Base-by-base conservation (phyloP, 2,888 invertebrate genomes). In the Harpagoxenus sublaevis region DNA sequence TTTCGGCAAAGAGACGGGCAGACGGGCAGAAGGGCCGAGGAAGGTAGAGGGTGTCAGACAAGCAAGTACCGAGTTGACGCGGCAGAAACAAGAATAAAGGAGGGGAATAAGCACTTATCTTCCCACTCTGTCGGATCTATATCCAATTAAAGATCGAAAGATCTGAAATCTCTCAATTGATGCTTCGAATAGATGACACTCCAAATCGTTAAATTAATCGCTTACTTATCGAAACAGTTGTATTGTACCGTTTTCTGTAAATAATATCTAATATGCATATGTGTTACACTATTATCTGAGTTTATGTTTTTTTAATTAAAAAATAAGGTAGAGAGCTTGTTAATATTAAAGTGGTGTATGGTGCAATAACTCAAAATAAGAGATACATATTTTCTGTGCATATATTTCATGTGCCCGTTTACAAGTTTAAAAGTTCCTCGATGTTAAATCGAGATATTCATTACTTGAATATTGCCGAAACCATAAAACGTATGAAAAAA, bases 1-100 rank as follows among this genome's bases (percentile, higher is more conserved):
- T 90, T 90, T 90, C 83, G 84, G 85, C 70, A 86, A 89, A 82
- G 88, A 89, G 89, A 87, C 84, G 79, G 86, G 86, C 87, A 77
- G 87, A 81, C 84, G 79, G 86, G 86, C 87, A 77, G 87, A 81
- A 87, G 77, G 88, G 87, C 83, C 53, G 83, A 77, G 83, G 70
- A 79, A 83, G 65, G 70, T n/a, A 23, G 15, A 53, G 66, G 8
- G 15, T 53, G 35, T 63, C 39, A 65, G 57, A 82, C 70, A 81
- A 83, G 73, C 60, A 68, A 79, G 75, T 75, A 31, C 18, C 31
- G 71, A 75, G 60, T 23, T 79, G 71, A 81, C 39, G 48, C 12
- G 28, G 48, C 48, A 60, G 71, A 81, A 78, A 15, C 3, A 39
- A 70, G 71, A 66, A 65, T 51, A 48, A 51, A 10, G 23, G 3